Base-by-base conservation (phyloP, 2,888 invertebrate species). In the Harpagoxenus sublaevis region DNA sequence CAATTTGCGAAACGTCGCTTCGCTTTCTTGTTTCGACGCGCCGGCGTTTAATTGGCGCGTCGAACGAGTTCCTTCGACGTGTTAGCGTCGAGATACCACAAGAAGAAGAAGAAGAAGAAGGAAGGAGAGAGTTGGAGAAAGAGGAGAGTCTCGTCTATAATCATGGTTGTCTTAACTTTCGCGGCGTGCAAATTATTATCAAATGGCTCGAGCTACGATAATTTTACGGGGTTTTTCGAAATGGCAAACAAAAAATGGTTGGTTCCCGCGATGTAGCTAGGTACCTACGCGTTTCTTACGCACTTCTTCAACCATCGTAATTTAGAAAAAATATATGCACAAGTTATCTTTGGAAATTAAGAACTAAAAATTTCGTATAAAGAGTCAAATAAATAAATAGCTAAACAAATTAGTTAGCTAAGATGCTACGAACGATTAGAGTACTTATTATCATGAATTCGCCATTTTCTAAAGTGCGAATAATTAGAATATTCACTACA, bases 1-100 rank as follows among this genome's bases (percentile, higher is more conserved):
- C 92, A 92, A 92, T 92, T 90, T 91, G 91, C 90, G 88, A 91
- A 89, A 91, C 89, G 90, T 90, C 91, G 89, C 86, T 68, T 87
- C 82, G 87, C 86, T 88, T 86, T 89, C 89, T 91, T 90, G 89
- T 90, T 89, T 90, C 90, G 90, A 88, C 88, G 86, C 84, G 90
- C 75, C 84, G 79, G 70, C 83, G 84, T 89, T 90, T 90, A 90
- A 90, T 90, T 90, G 89, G 86, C 84, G 85, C 85, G 78, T 71
- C 73, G 74, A 73, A 73, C 86, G 84, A 84, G 85, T 84, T 83
- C 71, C 85, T 82, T 65, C 78, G 62, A 65, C 70, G 79, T 57
- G 87, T 84, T 86, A 78, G 35, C 79, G 83, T 63, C 66, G 63
- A 81, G 81, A 86, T 85, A 84, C 15, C 53, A 48, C 31, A 42